A percentile compares a stretch with the other conserved stretches of the same genome.
These are phyloP conservation scores for Heterodera schachtii DNA, from an alignment of 1,140 invertebrate genomes.

Conservation along the genomic window DNA sequence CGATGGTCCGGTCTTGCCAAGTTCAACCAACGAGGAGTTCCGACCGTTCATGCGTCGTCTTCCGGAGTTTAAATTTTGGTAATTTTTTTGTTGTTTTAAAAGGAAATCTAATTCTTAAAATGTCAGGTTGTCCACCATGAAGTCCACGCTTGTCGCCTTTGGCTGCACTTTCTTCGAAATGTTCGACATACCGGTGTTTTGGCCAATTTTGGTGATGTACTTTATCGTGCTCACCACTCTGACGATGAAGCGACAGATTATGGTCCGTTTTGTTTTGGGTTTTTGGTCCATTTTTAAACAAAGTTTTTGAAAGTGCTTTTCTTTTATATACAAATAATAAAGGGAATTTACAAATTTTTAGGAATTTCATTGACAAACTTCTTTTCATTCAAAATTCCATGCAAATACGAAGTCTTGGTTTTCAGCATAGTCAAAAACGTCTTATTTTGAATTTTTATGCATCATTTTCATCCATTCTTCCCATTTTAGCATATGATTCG, in stretches of 20 bases:
- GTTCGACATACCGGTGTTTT: conserved; percentile 99
- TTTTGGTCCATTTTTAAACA: not conserved
- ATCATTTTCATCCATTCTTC: no score
- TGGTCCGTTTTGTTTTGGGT: conserved; percentile 73
- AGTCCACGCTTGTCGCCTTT: conserved; percentile 87
- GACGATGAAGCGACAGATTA: conserved; percentile 99
- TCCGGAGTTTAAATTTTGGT: conserved; percentile 99
- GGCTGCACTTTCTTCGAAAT: conserved; percentile 94
- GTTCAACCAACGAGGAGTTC: conserved; percentile 92
- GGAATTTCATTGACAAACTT: no score
- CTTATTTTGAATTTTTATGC: no score
- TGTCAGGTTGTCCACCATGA: conserved; percentile 83
- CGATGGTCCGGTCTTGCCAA: conserved; percentile 75
- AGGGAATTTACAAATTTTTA: no score
- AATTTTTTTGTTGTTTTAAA: not conserved
- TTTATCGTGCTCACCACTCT: conserved; percentile 96
- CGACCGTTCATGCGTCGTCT: conserved; percentile 94
- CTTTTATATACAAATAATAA: no score
- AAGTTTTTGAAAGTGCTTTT: not conserved
- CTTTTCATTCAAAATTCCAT: conserved; percentile 28
- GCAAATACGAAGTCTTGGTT: not conserved
- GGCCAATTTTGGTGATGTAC: conserved; percentile 99
- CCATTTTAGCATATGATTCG: conserved; percentile 95
- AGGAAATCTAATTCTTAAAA: not conserved
- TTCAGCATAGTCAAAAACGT: no score